Evolutionary conservation across 2,888 invertebrate species (phyloP), one percentile per base, ranked within the genome.

Genomic region (Periphyllus acericola): DNA sequence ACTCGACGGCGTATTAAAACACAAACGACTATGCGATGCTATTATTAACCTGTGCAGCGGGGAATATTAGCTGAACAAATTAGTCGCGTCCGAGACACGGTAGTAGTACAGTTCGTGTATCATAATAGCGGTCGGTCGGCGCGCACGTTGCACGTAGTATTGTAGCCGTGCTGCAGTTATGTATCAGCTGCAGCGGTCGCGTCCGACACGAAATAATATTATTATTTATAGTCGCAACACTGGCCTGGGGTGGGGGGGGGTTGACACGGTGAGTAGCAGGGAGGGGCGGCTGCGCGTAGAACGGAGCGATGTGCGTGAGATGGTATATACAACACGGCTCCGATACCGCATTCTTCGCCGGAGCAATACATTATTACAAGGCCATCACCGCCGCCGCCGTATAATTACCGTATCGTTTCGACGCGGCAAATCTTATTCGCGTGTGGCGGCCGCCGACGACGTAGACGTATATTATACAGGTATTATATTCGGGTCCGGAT

Each of bases 301-400:
- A 71, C 68, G 8, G 29, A 29, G 66, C 32, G 66, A 46, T 40
- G 82, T 82, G 82, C 34, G 82, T 4, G 82, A 11, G 71, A 52
- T 32, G 40, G 72, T 34, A 21, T 72, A 36, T 75, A 46, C 75
- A 40, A 25, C 40, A 36, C 25, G 75, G 11, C 40, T 75, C 46
- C n/a, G 75, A 40, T 75, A 71, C 71, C 82, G 71, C 82, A 82
- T 82, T 82, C 82, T 82, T 82, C 46, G 71, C 21, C 82, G 71
- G 71, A 71, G 82, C 82, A 71, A 82, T 82, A 82, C 71, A 82
- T 52, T 46, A 71, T 82, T 82, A 71, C 82, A 82, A 82, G 82
- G 82, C 40, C 81, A 52, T 25, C 75, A 36, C 29, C 60, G 72
- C 83, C 68, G 82, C 34, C 74, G 74, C 46, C 74, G 83, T 71